These are phyloP conservation scores for Lysandra bellargus DNA, from an alignment of 2,888 invertebrate species.

Conservation along the genomic window DNA sequence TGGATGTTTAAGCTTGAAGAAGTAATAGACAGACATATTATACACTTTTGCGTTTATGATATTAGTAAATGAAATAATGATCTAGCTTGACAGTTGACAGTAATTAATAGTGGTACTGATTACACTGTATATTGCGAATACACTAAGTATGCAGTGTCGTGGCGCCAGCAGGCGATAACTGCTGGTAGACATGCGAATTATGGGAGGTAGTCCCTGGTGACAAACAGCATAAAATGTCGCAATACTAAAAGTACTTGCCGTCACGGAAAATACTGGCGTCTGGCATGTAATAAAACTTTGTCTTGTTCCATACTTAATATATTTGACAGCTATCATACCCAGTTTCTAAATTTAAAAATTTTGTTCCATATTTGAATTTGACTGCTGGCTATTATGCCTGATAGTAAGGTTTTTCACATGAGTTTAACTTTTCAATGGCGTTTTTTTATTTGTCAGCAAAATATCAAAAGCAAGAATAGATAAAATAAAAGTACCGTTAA, in stretches of 20 bases:
- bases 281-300: neutral
- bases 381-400: no score
- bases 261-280: neutral
- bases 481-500: neutral
- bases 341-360: neutral
- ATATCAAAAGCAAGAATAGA: neutral
- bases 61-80: no score
- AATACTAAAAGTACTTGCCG: neutral
- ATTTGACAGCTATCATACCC: neutral
- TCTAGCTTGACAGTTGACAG: neutral
- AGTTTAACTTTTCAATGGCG: neutral
- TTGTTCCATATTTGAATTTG: no score
- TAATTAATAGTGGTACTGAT: neutral
- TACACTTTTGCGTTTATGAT: no score
- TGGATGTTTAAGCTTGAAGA: no score
- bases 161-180: neutral
- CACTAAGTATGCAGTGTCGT: neutral
- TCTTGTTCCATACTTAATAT: neutral
- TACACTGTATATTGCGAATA: neutral
- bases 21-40: no score
- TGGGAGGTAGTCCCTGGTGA: neutral
- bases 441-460: neutral
- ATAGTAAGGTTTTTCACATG: neutral
- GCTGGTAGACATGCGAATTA: slow-evolving; percentile 11
- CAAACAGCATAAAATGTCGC: slow-evolving; percentile 6